A percentile compares a stretch with the other conserved stretches of the same genome.
phyloP scores from a whole-genome alignment of 2,797 vertebrate species.

The Amazona ochrocephala region DNA sequence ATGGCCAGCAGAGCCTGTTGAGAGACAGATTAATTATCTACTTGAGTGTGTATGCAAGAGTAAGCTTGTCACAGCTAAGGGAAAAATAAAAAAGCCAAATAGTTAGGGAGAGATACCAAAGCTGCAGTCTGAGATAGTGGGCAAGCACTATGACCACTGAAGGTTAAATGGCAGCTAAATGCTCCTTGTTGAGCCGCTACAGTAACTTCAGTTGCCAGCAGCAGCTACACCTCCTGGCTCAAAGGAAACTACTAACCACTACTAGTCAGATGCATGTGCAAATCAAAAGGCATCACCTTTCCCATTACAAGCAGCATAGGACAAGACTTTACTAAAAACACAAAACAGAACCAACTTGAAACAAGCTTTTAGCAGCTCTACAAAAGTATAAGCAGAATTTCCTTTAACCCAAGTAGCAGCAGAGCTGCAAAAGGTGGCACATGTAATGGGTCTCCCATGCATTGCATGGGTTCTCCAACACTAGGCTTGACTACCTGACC shows the following conservation, averaged over 20 bases:
- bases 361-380: background rate
- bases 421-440: background rate
- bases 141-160: background rate
- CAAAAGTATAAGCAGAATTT: background rate
- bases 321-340: background rate
- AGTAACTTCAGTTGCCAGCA: background rate
- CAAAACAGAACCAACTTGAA: background rate
- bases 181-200: background rate
- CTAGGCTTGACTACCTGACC: background rate
- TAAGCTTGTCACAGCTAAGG: background rate
- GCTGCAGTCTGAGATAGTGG: background rate
- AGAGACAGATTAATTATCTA: constrained; percentile 48
- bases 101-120: background rate
- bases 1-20: background rate
- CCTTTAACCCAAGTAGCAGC: background rate
- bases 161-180: background rate
- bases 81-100: background rate
- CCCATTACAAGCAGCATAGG: background rate
- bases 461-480: background rate
- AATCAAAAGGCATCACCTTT: background rate
- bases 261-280: background rate
- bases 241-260: background rate
- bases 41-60: background rate
- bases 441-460: background rate
- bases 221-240: background rate